Percentiles rank a stretch among this genome's conserved stretches.
Evolutionary conservation across 2,113 vertebrate species (phyloP).

Genomic region (Grantiella picta): DNA sequence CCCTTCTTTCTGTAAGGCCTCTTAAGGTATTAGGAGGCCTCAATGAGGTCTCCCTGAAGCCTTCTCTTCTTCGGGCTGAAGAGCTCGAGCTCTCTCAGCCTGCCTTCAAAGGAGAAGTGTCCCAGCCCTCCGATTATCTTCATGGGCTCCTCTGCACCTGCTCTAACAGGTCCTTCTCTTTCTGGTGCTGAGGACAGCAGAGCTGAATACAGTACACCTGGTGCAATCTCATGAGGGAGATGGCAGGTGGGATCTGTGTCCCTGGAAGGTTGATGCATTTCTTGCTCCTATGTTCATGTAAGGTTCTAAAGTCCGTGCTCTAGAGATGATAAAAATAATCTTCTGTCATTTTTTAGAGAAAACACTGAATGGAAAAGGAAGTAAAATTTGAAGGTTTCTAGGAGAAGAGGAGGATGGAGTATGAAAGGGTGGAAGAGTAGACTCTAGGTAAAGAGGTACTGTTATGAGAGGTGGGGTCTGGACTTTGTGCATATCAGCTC

Average conservation of each 20-base stretch:
- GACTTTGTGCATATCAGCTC: not conserved
- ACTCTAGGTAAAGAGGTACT: not conserved
- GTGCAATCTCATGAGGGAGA: accelerated
- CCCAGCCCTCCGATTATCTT: not conserved
- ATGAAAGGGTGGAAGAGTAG: not conserved
- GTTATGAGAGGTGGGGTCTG: not conserved
- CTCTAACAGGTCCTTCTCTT: not conserved
- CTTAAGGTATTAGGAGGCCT: not conserved
- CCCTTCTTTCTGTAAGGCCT: not conserved
- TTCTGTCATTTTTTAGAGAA: too few relatives aligned
- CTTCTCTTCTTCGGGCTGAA: not conserved
- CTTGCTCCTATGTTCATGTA: not conserved
- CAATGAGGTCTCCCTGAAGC: not conserved
- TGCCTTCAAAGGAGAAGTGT: not conserved
- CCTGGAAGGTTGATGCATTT: not conserved
- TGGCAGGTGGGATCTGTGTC: not conserved
- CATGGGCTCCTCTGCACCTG: not conserved
- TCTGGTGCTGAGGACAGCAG: not conserved
- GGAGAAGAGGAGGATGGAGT: not conserved
- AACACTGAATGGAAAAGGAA: not conserved
- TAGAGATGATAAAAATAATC: not conserved
- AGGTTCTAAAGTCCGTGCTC: not conserved
- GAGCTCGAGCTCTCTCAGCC: not conserved
- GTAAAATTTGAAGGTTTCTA: not conserved
- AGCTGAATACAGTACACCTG: not conserved